These are phyloP conservation scores for Pteruthius melanotis DNA, from an alignment of 2,113 vertebrate genomes.

Conservation along the genomic window DNA sequence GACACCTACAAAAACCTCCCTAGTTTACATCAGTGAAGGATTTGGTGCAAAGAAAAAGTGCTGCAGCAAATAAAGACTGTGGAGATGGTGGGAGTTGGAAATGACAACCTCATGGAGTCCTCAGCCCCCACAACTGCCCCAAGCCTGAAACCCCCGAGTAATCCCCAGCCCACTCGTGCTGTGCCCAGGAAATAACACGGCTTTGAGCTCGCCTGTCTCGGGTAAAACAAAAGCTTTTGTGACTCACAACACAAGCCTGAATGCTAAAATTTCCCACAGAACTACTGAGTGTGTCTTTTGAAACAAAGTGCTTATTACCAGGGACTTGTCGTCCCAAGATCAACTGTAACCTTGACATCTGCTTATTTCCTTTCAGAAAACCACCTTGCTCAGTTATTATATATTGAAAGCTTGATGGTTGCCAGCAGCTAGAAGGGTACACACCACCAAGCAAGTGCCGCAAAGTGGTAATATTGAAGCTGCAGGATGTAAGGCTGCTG, in stretches of 20 bases:
- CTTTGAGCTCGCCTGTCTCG: neutral
- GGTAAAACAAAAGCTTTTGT: constrained; percentile 10
- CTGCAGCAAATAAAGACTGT: neutral
- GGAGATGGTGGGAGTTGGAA: neutral
- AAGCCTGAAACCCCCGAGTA: neutral
- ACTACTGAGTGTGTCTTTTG: neutral
- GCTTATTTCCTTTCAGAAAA: constrained; percentile 42
- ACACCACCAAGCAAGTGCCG: neutral
- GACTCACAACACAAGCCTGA: neutral
- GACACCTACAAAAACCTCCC: neutral
- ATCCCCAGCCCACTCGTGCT: neutral
- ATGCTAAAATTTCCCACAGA: neutral
- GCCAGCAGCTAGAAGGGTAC: neutral
- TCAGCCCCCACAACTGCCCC: neutral
- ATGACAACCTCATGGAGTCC: neutral
- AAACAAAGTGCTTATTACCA: constrained; percentile 29
- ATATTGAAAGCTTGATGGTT: neutral
- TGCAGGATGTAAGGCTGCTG: neutral
- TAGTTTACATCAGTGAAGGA: neutral
- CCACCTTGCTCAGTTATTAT: constrained; percentile 8
- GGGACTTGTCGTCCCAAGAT: neutral
- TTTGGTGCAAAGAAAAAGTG: neutral
- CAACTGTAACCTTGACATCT: constrained; percentile 17
- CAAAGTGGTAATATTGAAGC: neutral
- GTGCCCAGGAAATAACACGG: neutral